Base-by-base conservation (phyloP, 2,888 invertebrate species). In the Psylliodes chrysocephalus region DNA sequence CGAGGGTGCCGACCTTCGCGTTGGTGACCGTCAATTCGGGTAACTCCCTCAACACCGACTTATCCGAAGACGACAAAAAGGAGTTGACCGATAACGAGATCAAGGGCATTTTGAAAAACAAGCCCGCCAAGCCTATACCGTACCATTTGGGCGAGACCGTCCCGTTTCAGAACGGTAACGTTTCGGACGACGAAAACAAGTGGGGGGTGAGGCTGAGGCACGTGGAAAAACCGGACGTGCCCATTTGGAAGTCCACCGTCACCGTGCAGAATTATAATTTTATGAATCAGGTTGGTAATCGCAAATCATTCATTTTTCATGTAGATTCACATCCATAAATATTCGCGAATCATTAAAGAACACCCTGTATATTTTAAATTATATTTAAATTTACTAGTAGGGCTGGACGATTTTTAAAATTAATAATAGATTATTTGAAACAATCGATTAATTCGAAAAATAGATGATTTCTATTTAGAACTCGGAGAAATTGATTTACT, bases 41-140 rank as follows among this genome's bases (percentile, higher is more conserved):
- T 42, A 42, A 46, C 30, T 28, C 55, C 2, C 6, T 46, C 18
- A 67, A 44, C 54, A 57, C 12, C 66, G 71, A 69, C 57, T 59
- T 49, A 56, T 66, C 61, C 35, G 70, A 74, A 53, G 71, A 77
- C 25, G 79, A 76, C 5, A 73, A 73, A 60, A 69, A 69, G 19
- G 74, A 75, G 5, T 56, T 59, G 17, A 56, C 64, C 3, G 81
- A 80, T 15, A 77, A 68, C 47, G 81, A 82, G 60, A 87, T 90
- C 77, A 88, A 89, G 73, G 89, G 91, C 74, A 91, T 91, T 81
- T 84, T 91, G 75, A 91, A 91, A 82, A 91, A 91, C 75, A 91
- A 90, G 82, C 89, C 90, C 51, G 84, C 88, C 40, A 90, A 90
- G 79, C 91, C 91, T 75, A 90, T 87, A 80, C 90, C 91, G 72